These are phyloP conservation scores for Daboia siamensis DNA, from an alignment of 2,113 vertebrate genomes.

Conservation along the genomic window DNA sequence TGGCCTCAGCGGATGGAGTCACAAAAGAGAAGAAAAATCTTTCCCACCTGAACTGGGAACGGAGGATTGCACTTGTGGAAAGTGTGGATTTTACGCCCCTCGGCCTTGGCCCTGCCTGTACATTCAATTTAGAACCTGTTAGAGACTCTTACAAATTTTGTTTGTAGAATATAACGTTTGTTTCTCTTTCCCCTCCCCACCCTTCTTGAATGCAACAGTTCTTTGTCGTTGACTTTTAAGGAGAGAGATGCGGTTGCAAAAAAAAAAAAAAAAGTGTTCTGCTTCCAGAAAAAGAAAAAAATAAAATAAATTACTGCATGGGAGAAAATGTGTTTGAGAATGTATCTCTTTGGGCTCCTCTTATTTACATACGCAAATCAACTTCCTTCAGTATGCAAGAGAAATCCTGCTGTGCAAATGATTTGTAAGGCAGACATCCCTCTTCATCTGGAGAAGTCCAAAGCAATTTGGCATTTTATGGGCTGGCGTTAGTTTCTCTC, in stretches of 20 bases:
- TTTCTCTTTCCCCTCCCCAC: neutral
- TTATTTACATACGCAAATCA: neutral
- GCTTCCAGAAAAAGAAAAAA: neutral
- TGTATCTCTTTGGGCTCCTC: neutral
- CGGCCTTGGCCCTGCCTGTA: neutral
- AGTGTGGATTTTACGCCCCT: neutral
- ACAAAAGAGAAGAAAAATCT: neutral
- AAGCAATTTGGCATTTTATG: neutral
- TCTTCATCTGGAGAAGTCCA: constrained; percentile 23
- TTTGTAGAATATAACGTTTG: neutral
- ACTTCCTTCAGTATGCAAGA: neutral
- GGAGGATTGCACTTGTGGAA: neutral
- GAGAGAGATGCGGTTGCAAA: neutral
- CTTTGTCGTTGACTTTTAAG: neutral
- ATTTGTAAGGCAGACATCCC: neutral
- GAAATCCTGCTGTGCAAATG: constrained; percentile 36
- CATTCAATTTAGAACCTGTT: neutral
- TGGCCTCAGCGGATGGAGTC: neutral
- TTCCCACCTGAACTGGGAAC: neutral
- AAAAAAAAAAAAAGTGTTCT: neutral
- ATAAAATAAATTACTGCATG: neutral
- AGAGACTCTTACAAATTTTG: neutral
- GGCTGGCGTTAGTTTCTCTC: constrained; percentile 32
- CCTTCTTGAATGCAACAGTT: neutral
- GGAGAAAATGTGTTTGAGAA: neutral